Conservation (phyloP, 2,797 vertebrate genomes). For the Cyclopterus lumpus region DNA sequence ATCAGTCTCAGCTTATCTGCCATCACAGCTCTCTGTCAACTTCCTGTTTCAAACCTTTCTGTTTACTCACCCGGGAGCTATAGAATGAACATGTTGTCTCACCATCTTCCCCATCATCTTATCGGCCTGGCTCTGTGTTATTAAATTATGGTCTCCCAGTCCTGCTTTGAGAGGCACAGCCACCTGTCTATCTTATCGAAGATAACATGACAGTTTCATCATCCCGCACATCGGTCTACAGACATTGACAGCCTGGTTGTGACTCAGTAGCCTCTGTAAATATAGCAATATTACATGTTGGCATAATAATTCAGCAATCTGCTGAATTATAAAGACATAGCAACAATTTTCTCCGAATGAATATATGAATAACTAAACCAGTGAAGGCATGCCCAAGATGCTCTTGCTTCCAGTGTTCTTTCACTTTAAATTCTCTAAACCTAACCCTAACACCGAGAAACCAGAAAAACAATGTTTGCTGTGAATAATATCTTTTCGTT, state of each 20-base stretch:
- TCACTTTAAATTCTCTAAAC: background rate
- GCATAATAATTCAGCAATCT: background rate
- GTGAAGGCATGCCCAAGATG: background rate
- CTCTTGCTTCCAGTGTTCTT: background rate
- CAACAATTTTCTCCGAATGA: background rate
- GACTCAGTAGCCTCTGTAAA: background rate
- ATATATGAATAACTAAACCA: slow-evolving; percentile 1
- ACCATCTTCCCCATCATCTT: slow-evolving; percentile 27
- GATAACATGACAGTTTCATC: slow-evolving; percentile 37
- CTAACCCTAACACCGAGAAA: background rate
- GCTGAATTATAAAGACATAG: background rate
- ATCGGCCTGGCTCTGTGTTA: slow-evolving; percentile 13
- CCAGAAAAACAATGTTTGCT: slow-evolving; percentile 1
- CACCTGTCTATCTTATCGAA: slow-evolving; percentile 20
- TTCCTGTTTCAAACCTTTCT: slow-evolving; percentile 44
- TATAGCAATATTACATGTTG: background rate
- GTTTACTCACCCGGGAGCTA: slow-evolving; percentile 58
- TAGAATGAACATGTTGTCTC: slow-evolving; percentile 33
- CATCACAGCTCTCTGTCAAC: slow-evolving; percentile 61
- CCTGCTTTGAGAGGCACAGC: slow-evolving; percentile 25
- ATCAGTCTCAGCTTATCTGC: slow-evolving; percentile 57
- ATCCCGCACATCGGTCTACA: background rate
- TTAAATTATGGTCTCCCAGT: slow-evolving; percentile 42
- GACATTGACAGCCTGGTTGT: slow-evolving; percentile 36
- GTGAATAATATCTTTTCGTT: background rate